A percentile compares a stretch with the other conserved stretches of the same genome.
phyloP scores from a whole-genome alignment of 2,113 vertebrate species.

The Mustela lutreola region DNA sequence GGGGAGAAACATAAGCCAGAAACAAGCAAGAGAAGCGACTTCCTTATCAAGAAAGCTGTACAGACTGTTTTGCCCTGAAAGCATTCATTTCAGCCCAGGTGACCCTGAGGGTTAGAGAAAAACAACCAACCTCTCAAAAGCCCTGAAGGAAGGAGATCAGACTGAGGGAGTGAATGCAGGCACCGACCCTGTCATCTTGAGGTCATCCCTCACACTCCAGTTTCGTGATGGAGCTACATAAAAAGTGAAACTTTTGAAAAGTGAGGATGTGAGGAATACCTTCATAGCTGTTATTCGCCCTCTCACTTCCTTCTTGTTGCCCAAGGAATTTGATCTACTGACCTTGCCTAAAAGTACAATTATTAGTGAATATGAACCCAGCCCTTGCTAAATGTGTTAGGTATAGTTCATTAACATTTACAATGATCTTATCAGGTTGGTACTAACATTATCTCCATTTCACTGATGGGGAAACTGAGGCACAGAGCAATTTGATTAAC shows the following conservation, averaged over 20 bases:
- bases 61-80: background rate
- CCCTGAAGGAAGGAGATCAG: background rate
- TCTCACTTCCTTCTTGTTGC: background rate
- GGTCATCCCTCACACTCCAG: background rate
- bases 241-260: background rate
- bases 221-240: background rate
- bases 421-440: background rate
- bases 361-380: background rate
- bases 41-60: background rate
- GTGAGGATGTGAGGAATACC: background rate
- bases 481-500: background rate
- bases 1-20: background rate
- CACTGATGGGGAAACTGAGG: constrained; percentile 17
- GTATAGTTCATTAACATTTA: background rate
- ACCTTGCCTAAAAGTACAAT: constrained; percentile 3
- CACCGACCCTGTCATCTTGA: background rate
- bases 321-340: background rate
- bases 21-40: background rate
- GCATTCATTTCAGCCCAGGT: background rate
- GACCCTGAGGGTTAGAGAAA: background rate
- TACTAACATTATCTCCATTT: background rate
- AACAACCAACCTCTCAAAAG: background rate
- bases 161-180: background rate
- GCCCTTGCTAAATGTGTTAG: background rate
- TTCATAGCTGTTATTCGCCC: background rate